Evolutionary conservation across 2,888 invertebrate genomes (phyloP).

Genomic region (Drosophila buzzatii): DNA sequence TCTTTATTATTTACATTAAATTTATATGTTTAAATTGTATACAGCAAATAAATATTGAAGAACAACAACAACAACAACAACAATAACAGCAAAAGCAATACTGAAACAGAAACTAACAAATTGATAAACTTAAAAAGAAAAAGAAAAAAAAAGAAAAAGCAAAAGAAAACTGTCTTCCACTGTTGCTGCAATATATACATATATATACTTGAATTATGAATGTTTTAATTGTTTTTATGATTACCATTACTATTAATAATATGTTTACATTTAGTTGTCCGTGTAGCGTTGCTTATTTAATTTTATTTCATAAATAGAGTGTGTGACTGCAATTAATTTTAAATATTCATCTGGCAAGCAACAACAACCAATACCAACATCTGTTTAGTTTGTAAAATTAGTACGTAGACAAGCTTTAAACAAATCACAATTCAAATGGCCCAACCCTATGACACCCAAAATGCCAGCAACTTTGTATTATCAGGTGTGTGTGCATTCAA

Average conservation of each 20-base stretch:
- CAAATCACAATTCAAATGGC: slow-evolving; percentile 50
- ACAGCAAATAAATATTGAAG: slow-evolving; percentile 44
- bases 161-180: slow-evolving; percentile 79
- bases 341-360: slow-evolving; percentile 32
- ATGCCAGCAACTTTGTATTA: slow-evolving; percentile 54
- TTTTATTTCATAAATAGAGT: slow-evolving; percentile 48
- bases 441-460: slow-evolving; percentile 11
- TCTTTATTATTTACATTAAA: slow-evolving; percentile 31
- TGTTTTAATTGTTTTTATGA: slow-evolving; percentile 59
- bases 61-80: slow-evolving; percentile 31
- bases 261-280: slow-evolving; percentile 41
- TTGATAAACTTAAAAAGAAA: slow-evolving; percentile 37
- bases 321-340: slow-evolving; percentile 58
- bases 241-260: slow-evolving; percentile 34
- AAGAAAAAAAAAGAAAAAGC: slow-evolving; percentile 8
- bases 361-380: slow-evolving; percentile 12
- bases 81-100: slow-evolving; percentile 29
- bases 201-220: slow-evolving; percentile 32
- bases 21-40: slow-evolving; percentile 45
- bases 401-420: slow-evolving; percentile 62
- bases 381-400: slow-evolving; percentile 41
- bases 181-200: slow-evolving; percentile 80
- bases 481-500: slow-evolving; percentile 34
- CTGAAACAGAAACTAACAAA: slow-evolving; percentile 30
- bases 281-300: slow-evolving; percentile 55